Evolutionary conservation across 2,888 invertebrate genomes (phyloP), one percentile per base, ranked within the genome.

Genomic region (Eupithecia tripunctaria): DNA sequence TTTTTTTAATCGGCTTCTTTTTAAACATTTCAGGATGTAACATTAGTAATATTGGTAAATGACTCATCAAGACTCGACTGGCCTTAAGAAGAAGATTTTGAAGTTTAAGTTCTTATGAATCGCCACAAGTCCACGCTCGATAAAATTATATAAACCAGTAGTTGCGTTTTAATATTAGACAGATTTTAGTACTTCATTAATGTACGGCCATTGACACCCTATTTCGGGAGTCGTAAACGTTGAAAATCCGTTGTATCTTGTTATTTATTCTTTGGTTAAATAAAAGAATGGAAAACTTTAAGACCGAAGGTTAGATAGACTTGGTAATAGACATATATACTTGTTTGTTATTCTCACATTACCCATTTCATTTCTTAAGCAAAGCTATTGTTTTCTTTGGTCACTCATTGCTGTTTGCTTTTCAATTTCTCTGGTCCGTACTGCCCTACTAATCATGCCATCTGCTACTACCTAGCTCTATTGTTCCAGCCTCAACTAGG

Each of bases 401-500:
- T 60, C 60, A 60, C 8, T 60, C 29, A 29, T 29, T 60, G 29
- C 7, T 60, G 18, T 18, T 25, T 56, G 14, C 56, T 56, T 25
- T 51, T 25, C 56, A 56, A 56, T 56, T 21, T 51, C 8, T 21
- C 51, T 59, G 36, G 29, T 63, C 36, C 36, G 66, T 59, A 51
- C 68, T 75, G 69, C 27, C 71, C 67, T 72, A 67, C 60, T 71
- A 60, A 41, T 64, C 65, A 75, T 43, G 69, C 59, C 56, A 70
- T 72, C 67, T 68, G 74, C 56, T 41, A 32, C 5, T 6, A 6
- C 38, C 74, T 68, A 68, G 36, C 56, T 6, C 51, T 72, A 70
- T 76, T 76, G 64, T 73, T 47, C 47, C 47, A 69, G 73, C 75
- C 75, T 70, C 70, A 59, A 71, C 71, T 77, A 75, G 77, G 8